Evolutionary conservation across 2,113 vertebrate genomes (phyloP).

Genomic region (Neoarius graeffei): DNA sequence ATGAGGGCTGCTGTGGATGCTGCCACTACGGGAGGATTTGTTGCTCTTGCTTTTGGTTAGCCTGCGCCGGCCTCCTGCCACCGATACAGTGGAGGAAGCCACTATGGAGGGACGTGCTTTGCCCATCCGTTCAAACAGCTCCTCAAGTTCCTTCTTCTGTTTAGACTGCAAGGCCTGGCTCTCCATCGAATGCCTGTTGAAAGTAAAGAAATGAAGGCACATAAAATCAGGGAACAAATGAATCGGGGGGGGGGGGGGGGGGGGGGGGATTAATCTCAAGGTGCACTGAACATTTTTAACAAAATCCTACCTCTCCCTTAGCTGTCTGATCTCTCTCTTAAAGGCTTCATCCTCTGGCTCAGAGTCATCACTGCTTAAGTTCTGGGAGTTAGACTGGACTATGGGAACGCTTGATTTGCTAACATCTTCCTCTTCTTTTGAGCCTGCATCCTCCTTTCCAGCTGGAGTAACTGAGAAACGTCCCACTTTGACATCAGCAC

Average conservation of each 20-base stretch:
- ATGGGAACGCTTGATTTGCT: conserved; percentile 51
- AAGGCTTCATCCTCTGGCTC: conserved; percentile 90
- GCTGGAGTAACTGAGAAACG: conserved; percentile 76
- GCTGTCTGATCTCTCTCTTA: conserved; percentile 82
- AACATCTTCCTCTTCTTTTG: conserved; percentile 63
- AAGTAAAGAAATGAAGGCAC: not conserved
- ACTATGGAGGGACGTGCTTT: conserved; percentile 82
- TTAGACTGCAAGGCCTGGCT: conserved; percentile 87
- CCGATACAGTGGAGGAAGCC: conserved; percentile 82
- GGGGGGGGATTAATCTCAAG: no score
- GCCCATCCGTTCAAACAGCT: conserved; percentile 81
- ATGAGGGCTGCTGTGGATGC: conserved; percentile 84
- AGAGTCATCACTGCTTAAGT: conserved; percentile 89
- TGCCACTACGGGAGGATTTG: conserved; percentile 80
- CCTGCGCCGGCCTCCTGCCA: conserved; percentile 83
- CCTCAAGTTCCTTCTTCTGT: conserved; percentile 90
- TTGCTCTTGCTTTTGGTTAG: conserved; percentile 86
- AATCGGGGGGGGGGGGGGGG: no score
- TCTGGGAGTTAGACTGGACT: conserved; percentile 76
- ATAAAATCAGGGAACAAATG: not conserved
- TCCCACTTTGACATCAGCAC: conserved; percentile 77
- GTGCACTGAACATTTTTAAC: not conserved
- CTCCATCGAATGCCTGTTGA: conserved; percentile 86
- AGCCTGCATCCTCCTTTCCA: conserved; percentile 26
- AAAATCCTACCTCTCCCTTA: conserved; percentile 83